phyloP scores from a whole-genome alignment of 2,113 vertebrate genomes.

The Rissa tridactyla region DNA sequence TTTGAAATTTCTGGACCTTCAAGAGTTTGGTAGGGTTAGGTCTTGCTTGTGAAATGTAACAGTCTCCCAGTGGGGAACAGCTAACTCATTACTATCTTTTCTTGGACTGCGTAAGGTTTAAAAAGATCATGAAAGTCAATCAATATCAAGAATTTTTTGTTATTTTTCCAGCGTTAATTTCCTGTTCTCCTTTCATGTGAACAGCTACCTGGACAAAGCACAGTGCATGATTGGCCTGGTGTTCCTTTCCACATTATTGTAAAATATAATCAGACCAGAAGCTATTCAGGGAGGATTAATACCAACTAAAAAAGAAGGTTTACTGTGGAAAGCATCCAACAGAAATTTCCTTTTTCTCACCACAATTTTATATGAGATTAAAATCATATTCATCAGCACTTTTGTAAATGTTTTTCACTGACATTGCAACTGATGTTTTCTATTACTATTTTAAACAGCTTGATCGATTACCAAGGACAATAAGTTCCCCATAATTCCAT shows the following conservation, averaged over 20 bases:
- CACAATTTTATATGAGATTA: conserved; percentile 53
- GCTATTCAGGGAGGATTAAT: neutral
- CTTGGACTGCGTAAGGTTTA: neutral
- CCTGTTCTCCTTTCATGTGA: neutral
- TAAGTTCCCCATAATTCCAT: conserved; percentile 1
- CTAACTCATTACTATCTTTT: neutral
- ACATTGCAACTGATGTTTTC: neutral
- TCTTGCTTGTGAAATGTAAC: neutral
- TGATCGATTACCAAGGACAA: conserved; percentile 32
- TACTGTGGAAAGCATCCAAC: conserved; percentile 36
- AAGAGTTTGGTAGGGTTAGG: neutral
- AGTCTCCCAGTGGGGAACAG: neutral
- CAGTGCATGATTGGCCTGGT: neutral
- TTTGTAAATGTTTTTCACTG: conserved; percentile 13
- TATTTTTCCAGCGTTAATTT: neutral
- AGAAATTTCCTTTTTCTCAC: conserved; percentile 61
- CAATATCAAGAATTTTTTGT: neutral
- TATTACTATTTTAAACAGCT: conserved; percentile 19
- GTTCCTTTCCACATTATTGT: neutral
- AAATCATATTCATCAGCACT: conserved; percentile 61
- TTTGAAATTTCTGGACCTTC: neutral
- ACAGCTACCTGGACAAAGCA: neutral
- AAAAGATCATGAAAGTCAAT: neutral
- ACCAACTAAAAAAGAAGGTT: neutral
- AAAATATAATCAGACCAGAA: conserved; percentile 18